These are phyloP conservation scores for Agelastica alni DNA, from an alignment of 2,888 invertebrate species.

Conservation along the genomic window DNA sequence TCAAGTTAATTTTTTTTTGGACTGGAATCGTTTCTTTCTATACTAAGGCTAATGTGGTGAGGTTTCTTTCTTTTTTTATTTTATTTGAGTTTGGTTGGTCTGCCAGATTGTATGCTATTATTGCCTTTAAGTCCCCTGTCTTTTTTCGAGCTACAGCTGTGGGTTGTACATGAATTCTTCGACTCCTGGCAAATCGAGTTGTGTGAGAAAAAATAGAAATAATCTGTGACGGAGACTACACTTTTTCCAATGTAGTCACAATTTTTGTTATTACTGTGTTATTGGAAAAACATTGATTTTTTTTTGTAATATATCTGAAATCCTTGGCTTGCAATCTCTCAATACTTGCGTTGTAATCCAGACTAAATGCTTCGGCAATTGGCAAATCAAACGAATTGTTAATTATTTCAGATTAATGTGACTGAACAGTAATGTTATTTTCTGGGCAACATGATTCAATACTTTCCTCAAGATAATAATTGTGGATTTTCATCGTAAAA, in stretches of 20 bases:
- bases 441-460: not conserved
- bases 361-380: not conserved
- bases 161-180: slow-evolving; percentile 11
- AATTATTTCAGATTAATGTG: not conserved
- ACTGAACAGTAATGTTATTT: not conserved
- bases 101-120: slow-evolving; percentile 11
- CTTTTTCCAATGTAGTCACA: not conserved
- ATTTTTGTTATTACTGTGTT: not conserved
- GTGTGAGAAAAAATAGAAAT: slow-evolving; percentile 5
- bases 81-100: slow-evolving; percentile 5
- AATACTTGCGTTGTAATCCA: not conserved
- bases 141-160: slow-evolving; percentile 10
- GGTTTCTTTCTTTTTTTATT: slow-evolving; percentile 2
- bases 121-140: slow-evolving; percentile 4
- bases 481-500: not conserved
- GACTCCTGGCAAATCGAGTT: slow-evolving; percentile 15
- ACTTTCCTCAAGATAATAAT: not conserved
- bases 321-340: not conserved
- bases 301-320: not conserved
- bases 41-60: slow-evolving; percentile 7
- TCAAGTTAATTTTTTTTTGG: slow-evolving; percentile 12
- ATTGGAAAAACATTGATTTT: not conserved
- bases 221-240: not conserved
- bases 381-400: slow-evolving; percentile 2
- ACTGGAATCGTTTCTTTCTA: slow-evolving; percentile 14